Conservation (phyloP, 2,113 vertebrate species). For the Ictalurus punctatus region DNA sequence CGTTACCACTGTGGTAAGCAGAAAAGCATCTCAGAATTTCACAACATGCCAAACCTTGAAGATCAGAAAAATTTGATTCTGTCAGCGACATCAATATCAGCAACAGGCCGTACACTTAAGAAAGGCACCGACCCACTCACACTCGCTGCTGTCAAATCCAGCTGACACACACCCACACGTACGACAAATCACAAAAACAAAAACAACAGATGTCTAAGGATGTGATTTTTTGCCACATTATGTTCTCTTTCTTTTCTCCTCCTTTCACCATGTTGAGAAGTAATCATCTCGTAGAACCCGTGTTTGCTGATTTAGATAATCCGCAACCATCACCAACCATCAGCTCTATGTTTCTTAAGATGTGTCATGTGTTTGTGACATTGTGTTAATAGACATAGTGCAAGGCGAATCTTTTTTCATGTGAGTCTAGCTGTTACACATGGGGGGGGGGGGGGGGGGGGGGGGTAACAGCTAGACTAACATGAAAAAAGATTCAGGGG, state of each 20-base stretch:
- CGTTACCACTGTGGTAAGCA: neutral
- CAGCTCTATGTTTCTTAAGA: neutral
- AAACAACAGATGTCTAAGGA: neutral
- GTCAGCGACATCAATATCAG: neutral
- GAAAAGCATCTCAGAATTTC: neutral
- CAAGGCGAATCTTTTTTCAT: neutral
- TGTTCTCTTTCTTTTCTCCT: neutral
- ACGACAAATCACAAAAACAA: neutral
- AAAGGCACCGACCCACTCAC: slow-evolving; percentile 2
- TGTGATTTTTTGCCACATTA: neutral
- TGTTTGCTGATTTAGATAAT: neutral
- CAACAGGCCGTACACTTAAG: neutral
- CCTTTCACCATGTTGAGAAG: neutral
- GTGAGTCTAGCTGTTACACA: neutral
- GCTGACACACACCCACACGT: neutral
- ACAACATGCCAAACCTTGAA: neutral
- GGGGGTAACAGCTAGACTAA: no score
- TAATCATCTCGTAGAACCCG: neutral
- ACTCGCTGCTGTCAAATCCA: slow-evolving; percentile 12
- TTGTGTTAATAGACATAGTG: neutral
- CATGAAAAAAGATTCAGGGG: no score
- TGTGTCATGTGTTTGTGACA: neutral
- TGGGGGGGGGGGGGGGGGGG: no score
- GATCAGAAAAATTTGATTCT: neutral
- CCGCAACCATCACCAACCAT: neutral